These are phyloP conservation scores for Stigmatopora nigra DNA, from an alignment of 2,113 vertebrate genomes.

Conservation along the genomic window DNA sequence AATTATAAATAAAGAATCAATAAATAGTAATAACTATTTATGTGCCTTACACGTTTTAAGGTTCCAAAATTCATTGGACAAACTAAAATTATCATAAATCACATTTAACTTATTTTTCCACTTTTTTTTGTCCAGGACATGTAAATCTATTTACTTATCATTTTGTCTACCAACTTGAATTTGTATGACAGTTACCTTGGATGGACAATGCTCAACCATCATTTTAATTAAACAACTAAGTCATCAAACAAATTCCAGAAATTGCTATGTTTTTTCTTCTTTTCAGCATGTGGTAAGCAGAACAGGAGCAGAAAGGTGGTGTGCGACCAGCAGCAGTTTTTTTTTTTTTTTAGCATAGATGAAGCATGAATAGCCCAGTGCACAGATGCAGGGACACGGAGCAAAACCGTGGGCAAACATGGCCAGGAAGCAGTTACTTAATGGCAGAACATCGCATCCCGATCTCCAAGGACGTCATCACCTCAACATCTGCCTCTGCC, in stretches of 20 bases:
- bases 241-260: not conserved
- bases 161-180: no score
- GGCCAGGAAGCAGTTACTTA: constrained; percentile 65
- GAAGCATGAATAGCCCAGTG: constrained; percentile 85
- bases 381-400: constrained; percentile 81
- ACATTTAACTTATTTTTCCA: no score
- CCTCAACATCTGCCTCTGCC: constrained; percentile 71
- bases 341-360: constrained; percentile 42
- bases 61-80: no score
- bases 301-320: constrained; percentile 20
- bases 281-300: constrained; percentile 46
- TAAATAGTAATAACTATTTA: no score
- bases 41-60: no score
- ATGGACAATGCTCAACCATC: no score
- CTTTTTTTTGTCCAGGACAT: no score
- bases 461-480: constrained; percentile 74
- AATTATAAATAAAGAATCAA: no score
- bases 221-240: not conserved
- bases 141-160: no score
- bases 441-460: constrained; percentile 83
- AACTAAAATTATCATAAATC: no score
- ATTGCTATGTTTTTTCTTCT: not conserved
- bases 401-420: constrained; percentile 78
- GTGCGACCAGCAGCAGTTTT: constrained; percentile 23
- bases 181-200: no score